A percentile compares a stretch with the other conserved stretches of the same genome.
Evolutionary conservation across 2,888 invertebrate species (phyloP).

Genomic region (Drosophila tripunctata): DNA sequence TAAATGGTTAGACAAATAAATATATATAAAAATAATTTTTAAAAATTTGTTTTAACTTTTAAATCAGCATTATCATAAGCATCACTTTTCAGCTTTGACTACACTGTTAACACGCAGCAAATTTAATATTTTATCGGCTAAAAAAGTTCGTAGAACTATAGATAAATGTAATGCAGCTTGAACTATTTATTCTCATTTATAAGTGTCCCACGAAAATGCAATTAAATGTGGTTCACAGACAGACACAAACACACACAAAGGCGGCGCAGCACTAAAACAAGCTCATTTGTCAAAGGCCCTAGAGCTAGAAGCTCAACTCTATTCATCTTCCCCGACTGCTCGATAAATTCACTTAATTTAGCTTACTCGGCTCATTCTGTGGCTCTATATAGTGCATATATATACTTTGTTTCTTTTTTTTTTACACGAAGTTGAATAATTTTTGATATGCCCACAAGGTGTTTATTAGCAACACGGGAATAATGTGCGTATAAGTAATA

Average conservation of each 20-base stretch:
- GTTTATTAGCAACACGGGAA: conserved; percentile 78
- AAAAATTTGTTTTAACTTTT: too few species aligned
- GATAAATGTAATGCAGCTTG: conserved; percentile 15
- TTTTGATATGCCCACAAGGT: conserved; percentile 73
- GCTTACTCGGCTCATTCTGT: conserved; percentile 15
- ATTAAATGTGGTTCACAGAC: conserved; percentile 23
- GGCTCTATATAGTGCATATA: not conserved
- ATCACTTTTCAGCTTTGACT: too few species aligned
- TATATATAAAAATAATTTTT: too few species aligned
- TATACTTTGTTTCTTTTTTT: not conserved
- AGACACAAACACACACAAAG: too few species aligned
- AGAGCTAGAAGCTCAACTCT: not conserved
- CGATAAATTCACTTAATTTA: conserved; percentile 44
- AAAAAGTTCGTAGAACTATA: not conserved
- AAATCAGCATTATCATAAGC: too few species aligned
- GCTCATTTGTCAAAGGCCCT: conserved; percentile 53
- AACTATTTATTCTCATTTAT: conserved; percentile 15
- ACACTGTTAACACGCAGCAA: too few species aligned
- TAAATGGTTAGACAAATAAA: too few species aligned
- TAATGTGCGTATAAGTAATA: conserved; percentile 77
- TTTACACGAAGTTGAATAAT: conserved; percentile 65
- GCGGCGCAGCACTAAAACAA: conserved; percentile 19
- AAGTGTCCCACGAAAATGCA: conserved; percentile 28
- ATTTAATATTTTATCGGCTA: too few species aligned
- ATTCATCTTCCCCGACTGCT: not conserved